A percentile compares a stretch with the other conserved stretches of the same genome.
Conservation (phyloP, 2,888 invertebrate species). For the Dendrolimus houi region DNA sequence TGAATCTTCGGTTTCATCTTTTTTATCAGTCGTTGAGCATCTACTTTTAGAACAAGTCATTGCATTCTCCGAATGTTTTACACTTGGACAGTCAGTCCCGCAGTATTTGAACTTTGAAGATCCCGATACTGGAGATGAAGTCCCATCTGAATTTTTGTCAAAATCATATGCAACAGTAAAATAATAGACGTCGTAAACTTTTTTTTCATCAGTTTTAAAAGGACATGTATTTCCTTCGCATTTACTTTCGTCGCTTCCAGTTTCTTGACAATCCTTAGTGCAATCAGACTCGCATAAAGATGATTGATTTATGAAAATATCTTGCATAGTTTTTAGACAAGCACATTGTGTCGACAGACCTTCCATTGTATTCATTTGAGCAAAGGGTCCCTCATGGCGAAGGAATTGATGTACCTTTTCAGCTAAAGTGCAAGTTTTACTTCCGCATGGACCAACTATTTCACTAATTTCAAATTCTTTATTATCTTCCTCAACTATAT, state of each 20-base stretch:
- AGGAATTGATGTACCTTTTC: slow-evolving; percentile 56
- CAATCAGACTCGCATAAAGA: slow-evolving; percentile 40
- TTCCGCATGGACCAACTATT: slow-evolving; percentile 62
- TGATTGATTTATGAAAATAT: slow-evolving; percentile 32
- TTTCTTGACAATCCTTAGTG: slow-evolving; percentile 41
- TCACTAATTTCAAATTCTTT: slow-evolving; percentile 44
- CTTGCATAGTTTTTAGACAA: slow-evolving; percentile 51
- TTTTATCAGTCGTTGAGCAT: slow-evolving; percentile 24
- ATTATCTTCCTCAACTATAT: slow-evolving; percentile 55
- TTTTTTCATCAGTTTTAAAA: slow-evolving; percentile 19
- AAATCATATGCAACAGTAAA: slow-evolving; percentile 57
- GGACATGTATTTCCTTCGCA: slow-evolving; percentile 49
- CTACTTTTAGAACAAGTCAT: slow-evolving; percentile 41
- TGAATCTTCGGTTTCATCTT: slow-evolving; percentile 13
- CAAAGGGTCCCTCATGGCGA: slow-evolving; percentile 50
- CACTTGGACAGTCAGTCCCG: slow-evolving; percentile 40
- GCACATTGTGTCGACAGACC: slow-evolving; percentile 63
- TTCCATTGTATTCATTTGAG: slow-evolving; percentile 28
- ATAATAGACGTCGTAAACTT: slow-evolving; percentile 53
- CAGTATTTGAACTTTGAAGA: slow-evolving; percentile 38
- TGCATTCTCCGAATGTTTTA: slow-evolving; percentile 24
- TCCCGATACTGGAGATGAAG: slow-evolving; percentile 15
- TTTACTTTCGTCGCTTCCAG: slow-evolving; percentile 26
- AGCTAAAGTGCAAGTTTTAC: slow-evolving; percentile 52
- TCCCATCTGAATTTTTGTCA: slow-evolving; percentile 19